Evolutionary conservation across 2,888 invertebrate species (phyloP), one percentile per base, ranked within the genome.

Genomic region (Byasa hedistus): DNA sequence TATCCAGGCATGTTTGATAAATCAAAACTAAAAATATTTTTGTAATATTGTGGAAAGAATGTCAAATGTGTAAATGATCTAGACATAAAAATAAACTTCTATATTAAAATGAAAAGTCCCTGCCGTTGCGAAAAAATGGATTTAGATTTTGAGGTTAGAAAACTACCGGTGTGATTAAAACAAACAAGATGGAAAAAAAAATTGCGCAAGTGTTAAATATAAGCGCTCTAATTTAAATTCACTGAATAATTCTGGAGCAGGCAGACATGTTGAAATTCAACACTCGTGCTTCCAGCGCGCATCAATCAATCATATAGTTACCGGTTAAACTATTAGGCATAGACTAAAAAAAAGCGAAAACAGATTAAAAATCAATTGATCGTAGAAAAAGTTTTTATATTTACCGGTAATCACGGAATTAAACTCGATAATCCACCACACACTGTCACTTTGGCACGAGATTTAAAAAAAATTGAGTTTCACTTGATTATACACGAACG

Each of bases 181-280:
- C 61, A 70, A 64, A 67, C 64, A 64, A 32, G 32, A 32, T 1
- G 32, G 10, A 32, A 32, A 32, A 57, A 66, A 66, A 63, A 63
- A 66, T 63, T 63, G 63, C 68, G 64, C 61, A 68, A 68, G 48
- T 39, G 64, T 64, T 64, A 61, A 57, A 64, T 64, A 48, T 63
- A 59, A 63, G 75, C 61, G 68, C 63, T 69, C 71, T 67, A 72
- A 69, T 68, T 61, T 61, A 66, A 55, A 59, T 66, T 59, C 62
- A 66, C 61, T 65, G 61, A 69, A 70, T 73, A 63, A 80, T 85
- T 85, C 86, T 85, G 86, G 85, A 87, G 82, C 85, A 79, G 84
- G 86, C 88, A 79, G 88, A 88, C 87, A 87, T 86, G 78, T 85
- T 91, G 90, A 82, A 91, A 91, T 85, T 85, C 83, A 84, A 91